Conservation (phyloP, 2,888 invertebrate species). For the Lysandra coridon region DNA sequence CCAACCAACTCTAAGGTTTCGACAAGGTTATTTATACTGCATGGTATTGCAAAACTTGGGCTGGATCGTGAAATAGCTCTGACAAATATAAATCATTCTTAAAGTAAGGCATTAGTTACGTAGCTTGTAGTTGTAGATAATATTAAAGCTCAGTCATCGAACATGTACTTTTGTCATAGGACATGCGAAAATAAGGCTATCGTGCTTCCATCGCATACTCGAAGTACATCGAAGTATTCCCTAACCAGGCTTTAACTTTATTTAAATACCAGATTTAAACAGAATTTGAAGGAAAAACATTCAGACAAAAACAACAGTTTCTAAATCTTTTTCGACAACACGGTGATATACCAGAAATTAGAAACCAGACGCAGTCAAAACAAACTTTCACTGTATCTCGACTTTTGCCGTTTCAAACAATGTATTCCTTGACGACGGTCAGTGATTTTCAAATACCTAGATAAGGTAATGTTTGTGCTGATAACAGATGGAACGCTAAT, state of each 20-base stretch:
- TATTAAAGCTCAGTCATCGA: too few species aligned
- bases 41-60: not conserved
- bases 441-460: conserved; percentile 1
- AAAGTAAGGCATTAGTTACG: not conserved
- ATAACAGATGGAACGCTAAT: conserved; percentile 37
- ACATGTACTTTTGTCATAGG: too few species aligned
- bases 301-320: not conserved
- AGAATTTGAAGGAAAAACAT: too few species aligned
- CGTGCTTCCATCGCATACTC: too few species aligned
- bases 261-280: too few species aligned
- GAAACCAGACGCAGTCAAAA: not conserved
- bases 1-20: not conserved
- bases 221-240: too few species aligned
- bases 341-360: not conserved
- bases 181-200: too few species aligned
- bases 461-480: conserved; percentile 30
- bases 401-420: not conserved
- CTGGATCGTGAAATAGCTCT: not conserved
- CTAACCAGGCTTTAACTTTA: too few species aligned
- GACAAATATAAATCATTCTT: not conserved
- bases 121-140: too few species aligned
- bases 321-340: not conserved
- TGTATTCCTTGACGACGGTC: not conserved
- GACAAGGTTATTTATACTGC: conserved; percentile 5
- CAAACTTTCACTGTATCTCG: conserved; percentile 1